Conservation (phyloP, 1,140 invertebrate species). For the Schlechtendalia chinensis region DNA sequence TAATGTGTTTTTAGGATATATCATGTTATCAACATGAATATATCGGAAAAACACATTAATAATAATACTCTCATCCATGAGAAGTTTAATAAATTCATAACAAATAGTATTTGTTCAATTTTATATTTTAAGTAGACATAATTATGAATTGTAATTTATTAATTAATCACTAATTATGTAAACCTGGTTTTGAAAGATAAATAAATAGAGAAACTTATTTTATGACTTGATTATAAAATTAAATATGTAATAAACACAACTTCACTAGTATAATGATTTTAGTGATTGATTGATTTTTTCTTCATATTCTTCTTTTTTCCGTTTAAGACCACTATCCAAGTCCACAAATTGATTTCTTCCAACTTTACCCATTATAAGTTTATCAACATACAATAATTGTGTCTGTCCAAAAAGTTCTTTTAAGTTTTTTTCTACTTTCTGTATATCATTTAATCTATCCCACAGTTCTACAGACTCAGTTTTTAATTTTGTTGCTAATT, state of each 20-base stretch:
- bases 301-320: slow-evolving; percentile 67
- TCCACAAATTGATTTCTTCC: slow-evolving; percentile 67
- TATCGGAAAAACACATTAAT: too few relatives aligned
- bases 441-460: slow-evolving; percentile 67
- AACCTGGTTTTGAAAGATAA: neutral
- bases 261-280: slow-evolving; percentile 57
- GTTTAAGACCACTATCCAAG: slow-evolving; percentile 61
- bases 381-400: slow-evolving; percentile 64
- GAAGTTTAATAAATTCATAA: too few relatives aligned
- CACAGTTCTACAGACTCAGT: slow-evolving; percentile 64
- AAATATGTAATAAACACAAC: neutral
- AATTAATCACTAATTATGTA: neutral
- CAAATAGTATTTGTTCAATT: slow-evolving; percentile 9
- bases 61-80: too few relatives aligned
- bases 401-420: slow-evolving; percentile 60
- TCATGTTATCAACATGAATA: too few relatives aligned
- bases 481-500: slow-evolving; percentile 64
- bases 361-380: slow-evolving; percentile 67
- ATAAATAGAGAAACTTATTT: neutral
- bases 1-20: too few relatives aligned
- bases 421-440: slow-evolving; percentile 62
- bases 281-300: slow-evolving; percentile 67
- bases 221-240: neutral
- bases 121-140: slow-evolving; percentile 5
- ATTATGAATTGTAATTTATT: neutral